These are phyloP conservation scores for Raja brachyura DNA, from an alignment of 2,113 vertebrate genomes.

Conservation along the genomic window DNA sequence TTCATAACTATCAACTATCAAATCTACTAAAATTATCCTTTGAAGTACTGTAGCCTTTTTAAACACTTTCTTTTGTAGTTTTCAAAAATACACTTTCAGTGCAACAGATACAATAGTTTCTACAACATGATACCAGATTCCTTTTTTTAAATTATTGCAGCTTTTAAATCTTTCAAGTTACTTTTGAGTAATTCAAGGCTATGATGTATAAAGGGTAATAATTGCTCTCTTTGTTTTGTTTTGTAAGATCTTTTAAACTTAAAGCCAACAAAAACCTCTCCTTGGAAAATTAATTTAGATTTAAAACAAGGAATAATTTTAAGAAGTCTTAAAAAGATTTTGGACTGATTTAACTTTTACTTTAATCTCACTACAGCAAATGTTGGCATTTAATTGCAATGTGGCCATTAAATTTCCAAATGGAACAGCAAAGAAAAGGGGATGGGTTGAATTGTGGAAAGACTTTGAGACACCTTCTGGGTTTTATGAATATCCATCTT, in stretches of 20 bases:
- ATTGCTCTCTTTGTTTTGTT: slow-evolving; percentile 17
- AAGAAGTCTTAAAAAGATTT: not conserved
- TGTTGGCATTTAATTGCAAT: not conserved
- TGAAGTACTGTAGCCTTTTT: slow-evolving; percentile 16
- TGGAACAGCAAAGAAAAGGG: not conserved
- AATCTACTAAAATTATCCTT: slow-evolving; percentile 26
- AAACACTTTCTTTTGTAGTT: slow-evolving; percentile 26
- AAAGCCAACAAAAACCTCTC: slow-evolving; percentile 23
- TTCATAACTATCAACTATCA: slow-evolving; percentile 35
- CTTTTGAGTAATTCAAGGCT: slow-evolving; percentile 12
- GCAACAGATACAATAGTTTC: not conserved
- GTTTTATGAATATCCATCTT: not conserved
- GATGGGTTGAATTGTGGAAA: not conserved
- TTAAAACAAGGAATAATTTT: not conserved
- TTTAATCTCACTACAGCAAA: not conserved
- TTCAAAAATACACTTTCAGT: slow-evolving; percentile 1
- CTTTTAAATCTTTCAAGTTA: slow-evolving; percentile 14
- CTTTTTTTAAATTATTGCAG: not conserved
- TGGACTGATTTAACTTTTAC: not conserved
- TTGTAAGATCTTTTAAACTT: slow-evolving; percentile 11
- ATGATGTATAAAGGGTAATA: slow-evolving; percentile 27
- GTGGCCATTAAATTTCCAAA: too few species aligned
- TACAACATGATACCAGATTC: slow-evolving; percentile 12
- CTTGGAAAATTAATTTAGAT: not conserved
- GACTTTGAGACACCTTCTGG: not conserved